Evolutionary conservation across 2,113 vertebrate species (phyloP).

Genomic region (Zeus faber): DNA sequence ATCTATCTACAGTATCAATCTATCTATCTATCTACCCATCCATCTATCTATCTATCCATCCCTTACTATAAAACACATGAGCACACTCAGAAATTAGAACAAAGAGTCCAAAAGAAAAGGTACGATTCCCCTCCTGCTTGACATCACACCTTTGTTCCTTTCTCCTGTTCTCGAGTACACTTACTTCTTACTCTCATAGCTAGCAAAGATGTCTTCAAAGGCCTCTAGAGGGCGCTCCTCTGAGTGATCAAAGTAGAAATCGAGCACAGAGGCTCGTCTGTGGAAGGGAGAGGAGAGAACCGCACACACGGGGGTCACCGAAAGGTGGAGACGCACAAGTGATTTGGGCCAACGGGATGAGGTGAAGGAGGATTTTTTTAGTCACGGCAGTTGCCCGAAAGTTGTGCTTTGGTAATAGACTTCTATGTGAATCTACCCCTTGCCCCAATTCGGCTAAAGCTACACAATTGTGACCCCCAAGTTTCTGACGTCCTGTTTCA

Average conservation of each 20-base stretch:
- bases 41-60: too few relatives aligned
- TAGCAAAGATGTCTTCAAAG: constrained; percentile 98
- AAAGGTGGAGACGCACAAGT: constrained; percentile 47
- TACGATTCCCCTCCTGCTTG: constrained; percentile 60
- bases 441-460: not conserved
- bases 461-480: too few relatives aligned
- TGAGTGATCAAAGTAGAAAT: constrained; percentile 98
- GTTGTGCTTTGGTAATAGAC: not conserved
- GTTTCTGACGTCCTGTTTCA: too few relatives aligned
- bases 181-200: constrained; percentile 98
- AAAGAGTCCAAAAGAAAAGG: constrained; percentile 26
- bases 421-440: not conserved
- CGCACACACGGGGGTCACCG: constrained; percentile 70
- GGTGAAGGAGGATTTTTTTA: constrained; percentile 26
- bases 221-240: constrained; percentile 94
- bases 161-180: constrained; percentile 70
- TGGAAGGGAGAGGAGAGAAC: constrained; percentile 75
- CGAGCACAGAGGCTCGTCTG: constrained; percentile 92
- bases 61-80: constrained; percentile 14
- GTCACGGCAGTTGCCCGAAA: too few relatives aligned
- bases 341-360: constrained; percentile 51
- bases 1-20: too few relatives aligned
- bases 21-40: too few relatives aligned
- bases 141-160: constrained; percentile 47
- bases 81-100: constrained; percentile 40